Evolutionary conservation across 2,797 vertebrate genomes (phyloP).

Genomic region (Chrysocyon brachyurus): DNA sequence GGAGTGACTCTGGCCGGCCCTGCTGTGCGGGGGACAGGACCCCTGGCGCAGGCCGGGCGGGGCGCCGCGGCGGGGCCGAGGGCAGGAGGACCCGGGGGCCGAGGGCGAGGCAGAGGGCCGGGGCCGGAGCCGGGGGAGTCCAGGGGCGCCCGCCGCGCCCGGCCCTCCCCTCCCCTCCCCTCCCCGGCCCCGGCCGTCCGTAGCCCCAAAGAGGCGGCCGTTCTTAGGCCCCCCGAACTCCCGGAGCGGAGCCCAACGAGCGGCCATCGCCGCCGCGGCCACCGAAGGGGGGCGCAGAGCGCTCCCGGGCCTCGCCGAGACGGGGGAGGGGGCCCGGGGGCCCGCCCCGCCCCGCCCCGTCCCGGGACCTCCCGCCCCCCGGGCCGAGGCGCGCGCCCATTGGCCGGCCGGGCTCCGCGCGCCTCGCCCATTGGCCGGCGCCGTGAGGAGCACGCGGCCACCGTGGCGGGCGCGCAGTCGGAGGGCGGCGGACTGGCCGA

Average conservation of each 20-base stretch:
- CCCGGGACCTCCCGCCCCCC: constrained; percentile 67
- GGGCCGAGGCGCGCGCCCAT: constrained; percentile 38
- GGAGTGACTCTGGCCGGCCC: neutral
- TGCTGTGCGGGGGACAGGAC: neutral
- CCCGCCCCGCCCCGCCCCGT: neutral
- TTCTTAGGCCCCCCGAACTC: neutral
- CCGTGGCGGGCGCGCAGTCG: constrained; percentile 76
- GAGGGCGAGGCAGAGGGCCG: neutral
- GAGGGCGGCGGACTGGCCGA: constrained; percentile 42
- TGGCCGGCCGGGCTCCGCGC: constrained; percentile 61
- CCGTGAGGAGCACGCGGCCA: constrained; percentile 74
- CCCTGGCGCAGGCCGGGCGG: neutral
- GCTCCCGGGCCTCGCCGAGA: accelerated
- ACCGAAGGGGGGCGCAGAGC: neutral
- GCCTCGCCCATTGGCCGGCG: constrained; percentile 74
- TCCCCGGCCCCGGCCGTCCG: neutral
- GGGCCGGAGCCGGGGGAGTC: accelerated
- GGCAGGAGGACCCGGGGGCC: neutral
- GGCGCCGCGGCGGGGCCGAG: neutral
- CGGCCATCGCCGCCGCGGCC: neutral
- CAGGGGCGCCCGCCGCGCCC: neutral
- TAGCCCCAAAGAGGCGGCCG: neutral
- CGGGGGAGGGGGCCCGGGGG: neutral
- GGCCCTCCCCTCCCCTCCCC: neutral
- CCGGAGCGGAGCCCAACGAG: neutral